These are phyloP conservation scores for Heliconius hewitsoni DNA, from an alignment of 1,140 invertebrate species.

Conservation along the genomic window DNA sequence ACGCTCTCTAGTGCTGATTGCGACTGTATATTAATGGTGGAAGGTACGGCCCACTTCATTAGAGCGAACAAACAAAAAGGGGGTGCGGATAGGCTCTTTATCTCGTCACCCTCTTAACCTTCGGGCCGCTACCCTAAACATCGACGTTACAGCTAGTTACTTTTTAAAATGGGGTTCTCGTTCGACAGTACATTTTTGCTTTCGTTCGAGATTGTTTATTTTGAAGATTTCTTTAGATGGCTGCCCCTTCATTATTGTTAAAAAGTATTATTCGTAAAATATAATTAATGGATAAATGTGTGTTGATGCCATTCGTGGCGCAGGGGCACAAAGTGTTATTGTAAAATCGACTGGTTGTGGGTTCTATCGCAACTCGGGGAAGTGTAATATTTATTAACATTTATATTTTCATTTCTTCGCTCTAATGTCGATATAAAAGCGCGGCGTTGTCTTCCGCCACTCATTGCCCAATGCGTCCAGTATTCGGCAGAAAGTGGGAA, in stretches of 20 bases:
- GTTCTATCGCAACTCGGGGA: too few species aligned
- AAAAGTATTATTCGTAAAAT: background rate
- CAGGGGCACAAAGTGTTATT: too few species aligned
- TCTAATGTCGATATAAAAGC: too few species aligned
- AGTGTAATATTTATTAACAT: too few species aligned
- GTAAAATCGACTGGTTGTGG: too few species aligned
- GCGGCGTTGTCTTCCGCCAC: too few species aligned
- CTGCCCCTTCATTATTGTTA: background rate
- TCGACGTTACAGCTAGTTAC: constrained; percentile 23
- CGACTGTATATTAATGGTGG: constrained; percentile 60
- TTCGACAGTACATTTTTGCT: background rate
- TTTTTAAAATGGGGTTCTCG: constrained; percentile 15
- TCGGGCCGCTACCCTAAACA: constrained; percentile 41
- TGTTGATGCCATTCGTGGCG: background rate
- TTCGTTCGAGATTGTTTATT: background rate
- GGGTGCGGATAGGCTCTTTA: constrained; percentile 58
- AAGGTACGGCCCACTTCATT: constrained; percentile 69
- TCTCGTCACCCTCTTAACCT: constrained; percentile 67
- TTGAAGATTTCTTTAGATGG: background rate
- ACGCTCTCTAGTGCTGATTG: constrained; percentile 48
- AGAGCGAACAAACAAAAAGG: constrained; percentile 68
- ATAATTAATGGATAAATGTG: background rate
- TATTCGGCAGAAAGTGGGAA: too few species aligned
- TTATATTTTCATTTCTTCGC: too few species aligned
- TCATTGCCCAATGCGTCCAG: too few species aligned